These are phyloP conservation scores for Varecia variegata DNA, from an alignment of 2,797 vertebrate species.

Conservation along the genomic window DNA sequence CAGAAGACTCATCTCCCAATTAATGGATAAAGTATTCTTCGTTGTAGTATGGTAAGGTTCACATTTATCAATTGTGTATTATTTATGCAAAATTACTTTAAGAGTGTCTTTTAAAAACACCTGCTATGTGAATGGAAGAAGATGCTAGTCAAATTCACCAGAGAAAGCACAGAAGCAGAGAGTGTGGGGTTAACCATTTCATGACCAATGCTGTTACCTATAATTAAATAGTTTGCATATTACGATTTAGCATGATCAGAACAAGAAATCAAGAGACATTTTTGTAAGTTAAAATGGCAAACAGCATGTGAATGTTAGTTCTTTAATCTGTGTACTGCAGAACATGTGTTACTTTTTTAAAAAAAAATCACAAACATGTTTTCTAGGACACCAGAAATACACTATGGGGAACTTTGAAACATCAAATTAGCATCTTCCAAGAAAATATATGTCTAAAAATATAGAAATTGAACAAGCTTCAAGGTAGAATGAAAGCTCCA, in stretches of 20 bases:
- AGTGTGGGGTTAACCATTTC: background rate
- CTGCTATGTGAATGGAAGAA: conserved; percentile 10
- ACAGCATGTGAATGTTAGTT: background rate
- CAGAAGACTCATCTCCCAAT: conserved; percentile 5
- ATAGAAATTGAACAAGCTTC: conserved; percentile 39
- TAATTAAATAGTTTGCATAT: background rate
- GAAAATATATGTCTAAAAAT: conserved; percentile 52
- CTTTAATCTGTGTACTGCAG: background rate
- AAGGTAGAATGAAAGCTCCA: conserved; percentile 46
- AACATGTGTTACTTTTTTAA: conserved; percentile 26
- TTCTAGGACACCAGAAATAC: conserved; percentile 56
- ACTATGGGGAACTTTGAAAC: conserved; percentile 38
- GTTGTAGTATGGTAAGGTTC: background rate
- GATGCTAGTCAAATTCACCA: background rate
- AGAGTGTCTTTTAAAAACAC: conserved; percentile 31
- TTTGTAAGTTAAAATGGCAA: conserved; percentile 30
- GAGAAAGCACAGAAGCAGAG: background rate
- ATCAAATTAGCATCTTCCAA: conserved; percentile 41
- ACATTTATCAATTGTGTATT: background rate
- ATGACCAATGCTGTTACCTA: background rate
- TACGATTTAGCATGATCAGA: conserved; percentile 33
- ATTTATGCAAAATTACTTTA: background rate
- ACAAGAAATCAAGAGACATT: conserved; percentile 30
- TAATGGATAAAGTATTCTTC: background rate
- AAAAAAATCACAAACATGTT: conserved; percentile 54